Base-by-base conservation (phyloP, 2,888 invertebrate genomes). In the Pilophorus perplexus region DNA sequence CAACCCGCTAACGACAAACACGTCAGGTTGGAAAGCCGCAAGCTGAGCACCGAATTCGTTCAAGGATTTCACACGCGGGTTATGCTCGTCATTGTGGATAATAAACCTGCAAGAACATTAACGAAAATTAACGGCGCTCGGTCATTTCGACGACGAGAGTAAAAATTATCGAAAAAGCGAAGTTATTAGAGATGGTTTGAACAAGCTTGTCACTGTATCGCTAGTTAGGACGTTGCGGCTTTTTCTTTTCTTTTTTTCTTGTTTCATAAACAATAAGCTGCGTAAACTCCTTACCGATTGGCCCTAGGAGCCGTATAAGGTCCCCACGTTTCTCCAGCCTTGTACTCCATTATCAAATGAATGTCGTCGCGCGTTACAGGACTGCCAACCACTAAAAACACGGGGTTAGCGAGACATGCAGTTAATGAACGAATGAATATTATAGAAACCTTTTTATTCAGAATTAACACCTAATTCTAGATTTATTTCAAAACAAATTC, bases 281-380 rank as follows among this genome's bases (percentile, higher is more conserved):
- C n/a, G n/a, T n/a, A n/a, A n/a, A n/a, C n/a, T n/a, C n/a, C n/a
- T n/a, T n/a, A 83, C 80, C 91, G 85, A 76, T 92, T 92, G 23
- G 91, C 91, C 74, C 92, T 80, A 0, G 89, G 86, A 25, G 87
- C 85, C 73, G 79, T 81, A 74, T 83, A 86, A 2, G 81, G 79
- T 59, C 90, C 90, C 87, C 90, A 92, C n/a, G 74, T 76, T 72
- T 88, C 87, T 69, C 87, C 88, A 14, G 86, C 83, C 75, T 87
- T 86, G 75, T 92, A 92, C 74, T 92, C 92, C 59, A 84, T 79
- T 64, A 91, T 85, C 74, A 92, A 81, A 75, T 92, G 92, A 69
- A 90, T 80, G 75, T 92, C 90, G 76, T 90, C 89, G 69, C 84
- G 81, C 22, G 82, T 81, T 62, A 84, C 80, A 52, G 80, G 79